Base-by-base conservation (phyloP, 2,888 invertebrate species). In the Heliconius sara region DNA sequence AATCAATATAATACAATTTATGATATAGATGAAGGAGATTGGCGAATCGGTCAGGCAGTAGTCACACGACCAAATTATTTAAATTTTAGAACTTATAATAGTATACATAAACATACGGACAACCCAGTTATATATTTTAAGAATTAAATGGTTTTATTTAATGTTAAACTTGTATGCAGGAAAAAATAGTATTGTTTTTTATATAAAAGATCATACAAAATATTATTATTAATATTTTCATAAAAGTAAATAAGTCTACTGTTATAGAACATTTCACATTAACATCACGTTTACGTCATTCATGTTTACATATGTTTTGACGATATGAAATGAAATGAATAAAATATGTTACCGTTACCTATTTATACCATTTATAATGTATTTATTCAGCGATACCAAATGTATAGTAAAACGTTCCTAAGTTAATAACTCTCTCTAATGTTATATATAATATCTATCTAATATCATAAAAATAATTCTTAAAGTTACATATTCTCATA, bases 1-100 rank as follows among this genome's bases (percentile, higher is more conserved):
- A 80, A n/a, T 19, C 22, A 70, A 16, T 19, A 70, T 60, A 60
- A 43, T 52, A 27, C 43, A 16, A 9, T 27, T 43, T 75, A 81
- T 60, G 71, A 79, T 13, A 76, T 78, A 67, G 80, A 78, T 25
- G 76, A 81, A 68, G 67, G 30, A 0, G 74, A 81, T 73, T 81
- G 77, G 81, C 80, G 80, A 6, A 80, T 80, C 4, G 77, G 60
- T 43, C 81, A 80, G 57, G 78, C 57, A 22, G 22, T 67, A 27
- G 67, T 47, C 7, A 67, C 70, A 2, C 66, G 19, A 27, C 81
- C 81, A 25, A 30, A 43, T 52, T 22, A 67, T 57, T 34, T 73
- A 22, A 73, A 12, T 34, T 73, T 60, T 16, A 34, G 57, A 73
- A 73, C 34, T 9, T 34, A 60, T 60, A 73, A 57, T n/a, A 16